These are phyloP conservation scores for Bombus cullumanus DNA, from an alignment of 1,140 invertebrate genomes.

Conservation along the genomic window DNA sequence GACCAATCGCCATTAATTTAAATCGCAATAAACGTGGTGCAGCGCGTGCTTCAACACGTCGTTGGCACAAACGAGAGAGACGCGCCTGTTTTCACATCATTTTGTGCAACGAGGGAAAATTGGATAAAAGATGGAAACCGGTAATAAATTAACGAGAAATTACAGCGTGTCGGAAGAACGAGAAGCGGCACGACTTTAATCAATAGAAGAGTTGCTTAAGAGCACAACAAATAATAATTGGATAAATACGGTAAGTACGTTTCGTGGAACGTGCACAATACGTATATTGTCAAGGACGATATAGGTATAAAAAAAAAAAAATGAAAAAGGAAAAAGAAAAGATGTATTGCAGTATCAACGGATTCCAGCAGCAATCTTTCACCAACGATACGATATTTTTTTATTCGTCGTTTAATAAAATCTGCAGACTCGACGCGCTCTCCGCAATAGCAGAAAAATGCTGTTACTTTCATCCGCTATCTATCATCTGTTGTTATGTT, in stretches of 20 bases:
- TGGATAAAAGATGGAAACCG: neutral
- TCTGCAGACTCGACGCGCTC: no score
- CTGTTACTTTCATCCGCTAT: no score
- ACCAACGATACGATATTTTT: no score
- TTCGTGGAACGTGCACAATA: neutral
- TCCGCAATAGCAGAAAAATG: no score
- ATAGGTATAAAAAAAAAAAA: no score
- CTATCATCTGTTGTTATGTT: no score
- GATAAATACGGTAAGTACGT: neutral
- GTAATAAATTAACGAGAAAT: neutral
- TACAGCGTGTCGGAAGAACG: no score
- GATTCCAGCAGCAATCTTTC: no score
- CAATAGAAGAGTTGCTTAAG: neutral
- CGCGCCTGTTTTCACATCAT: neutral
- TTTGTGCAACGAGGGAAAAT: neutral
- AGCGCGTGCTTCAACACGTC: neutral
- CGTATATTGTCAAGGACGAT: neutral
- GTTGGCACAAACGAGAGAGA: neutral
- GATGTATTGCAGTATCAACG: neutral
- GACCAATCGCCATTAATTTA: constrained; percentile 1
- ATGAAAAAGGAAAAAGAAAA: no score
- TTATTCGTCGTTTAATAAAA: no score
- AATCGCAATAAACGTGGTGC: neutral
- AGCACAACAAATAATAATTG: neutral
- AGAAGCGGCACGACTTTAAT: neutral